Percentiles rank a stretch among this genome's conserved stretches.
These are phyloP conservation scores for Apantesis nais DNA, from an alignment of 2,888 invertebrate genomes.

Conservation along the genomic window DNA sequence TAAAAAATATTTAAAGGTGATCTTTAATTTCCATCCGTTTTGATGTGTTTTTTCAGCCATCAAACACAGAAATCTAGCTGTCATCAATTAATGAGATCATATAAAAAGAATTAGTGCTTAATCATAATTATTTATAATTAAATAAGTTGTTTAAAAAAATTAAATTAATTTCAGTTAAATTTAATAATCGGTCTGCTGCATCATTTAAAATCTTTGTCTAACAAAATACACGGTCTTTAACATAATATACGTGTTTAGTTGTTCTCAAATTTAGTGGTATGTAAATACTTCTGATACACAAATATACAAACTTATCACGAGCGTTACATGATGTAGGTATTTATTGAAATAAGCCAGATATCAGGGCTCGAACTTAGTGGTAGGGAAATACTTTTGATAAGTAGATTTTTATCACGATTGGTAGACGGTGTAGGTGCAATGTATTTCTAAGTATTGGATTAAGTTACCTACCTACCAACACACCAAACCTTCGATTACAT, in stretches of 20 bases:
- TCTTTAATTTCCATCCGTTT: no score
- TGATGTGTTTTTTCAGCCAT: no score
- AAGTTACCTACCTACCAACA: not conserved
- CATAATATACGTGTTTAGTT: not conserved
- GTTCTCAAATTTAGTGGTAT: not conserved
- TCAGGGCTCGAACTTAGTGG: not conserved
- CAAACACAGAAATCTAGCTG: no score
- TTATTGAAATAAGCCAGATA: not conserved
- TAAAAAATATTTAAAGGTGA: conserved; percentile 15
- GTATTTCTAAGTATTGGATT: not conserved
- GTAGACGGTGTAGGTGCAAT: not conserved
- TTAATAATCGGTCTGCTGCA: no score
- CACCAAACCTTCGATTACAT: not conserved
- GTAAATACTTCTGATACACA: not conserved
- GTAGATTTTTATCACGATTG: not conserved
- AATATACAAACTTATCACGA: not conserved
- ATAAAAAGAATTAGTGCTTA: no score
- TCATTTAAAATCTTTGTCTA: no score
- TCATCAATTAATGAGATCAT: no score
- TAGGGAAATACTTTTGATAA: not conserved
- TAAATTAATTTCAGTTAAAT: no score
- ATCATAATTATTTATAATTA: no score
- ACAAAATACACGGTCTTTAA: no score
- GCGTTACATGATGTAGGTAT: not conserved
- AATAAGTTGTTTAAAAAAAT: no score